phyloP scores from a whole-genome alignment of 1,140 invertebrate genomes.

The honey bee (Apis mellifera) region Amel_HAv3.1 CM009942.2:7709001-7709500 shows the following conservation, averaged over 20 bases:
- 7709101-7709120: conserved; percentile 40
- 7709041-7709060: conserved; percentile 67
- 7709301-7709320: background rate
- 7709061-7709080: conserved; percentile 70
- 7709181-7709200: background rate
- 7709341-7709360: conserved; percentile 10
- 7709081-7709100: conserved; percentile 62
- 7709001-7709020: conserved; percentile 44
- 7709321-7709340: background rate
- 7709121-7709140: conserved; percentile 61
- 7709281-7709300: background rate
- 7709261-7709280: background rate
- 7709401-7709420: conserved; percentile 57
- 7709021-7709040: conserved; percentile 49
- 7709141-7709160: conserved; percentile 70
- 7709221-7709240: background rate
- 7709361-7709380: conserved; percentile 38
- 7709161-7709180: conserved; percentile 56
- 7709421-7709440: conserved; percentile 66
- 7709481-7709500: conserved; percentile 70
- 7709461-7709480: conserved; percentile 73
- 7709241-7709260: background rate
- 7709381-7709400: conserved; percentile 24
- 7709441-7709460: conserved; percentile 73
- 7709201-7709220: conserved; percentile 18